Evolutionary conservation across 2,888 invertebrate genomes (phyloP), one percentile per base, ranked within the genome.

Genomic region (Acheta domesticus): DNA sequence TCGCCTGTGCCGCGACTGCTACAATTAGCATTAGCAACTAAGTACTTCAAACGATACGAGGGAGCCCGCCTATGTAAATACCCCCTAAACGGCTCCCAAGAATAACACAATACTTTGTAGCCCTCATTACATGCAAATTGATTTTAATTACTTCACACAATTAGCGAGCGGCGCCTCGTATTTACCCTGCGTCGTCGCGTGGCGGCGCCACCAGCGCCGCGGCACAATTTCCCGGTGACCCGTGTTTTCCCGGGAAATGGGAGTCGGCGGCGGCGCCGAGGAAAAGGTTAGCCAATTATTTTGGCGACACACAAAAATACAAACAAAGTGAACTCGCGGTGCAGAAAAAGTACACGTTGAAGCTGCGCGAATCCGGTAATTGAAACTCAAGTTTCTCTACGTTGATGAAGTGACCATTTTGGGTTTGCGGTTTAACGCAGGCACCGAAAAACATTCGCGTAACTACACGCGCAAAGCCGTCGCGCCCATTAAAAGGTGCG

Each of bases 81-180:
- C 62, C 62, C 62, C 62, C 62, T 62, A 14, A 62, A 14, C 62
- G 16, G 62, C 62, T 62, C 62, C 16, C 62, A 62, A 62, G 62
- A 62, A n/a, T 62, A 62, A 62, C 62, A 62, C 62, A 62, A 62
- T 62, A 62, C 62, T 62, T 62, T n/a, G 62, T 62, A 19, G 62
- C 62, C n/a, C 62, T 62, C 62, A 62, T 62, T 62, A n/a, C 62
- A 62, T 19, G 62, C 62, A 19, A 62, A 62, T 62, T 62, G 62
- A 62, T 62, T 62, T 62, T 62, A 62, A 62, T 62, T 62, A 62
- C 62, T 62, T 62, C 14, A 62, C 62, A n/a, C 62, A 62, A 19
- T 62, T 62, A 62, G 62, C 62, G 16, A 62, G 36, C 36, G 11
- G 36, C 36, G 36, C 36, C 36, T 36, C 36, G 36, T 36, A 36